phyloP scores from a whole-genome alignment of 2,113 vertebrate genomes.

The Gymnobelideus leadbeateri region DNA sequence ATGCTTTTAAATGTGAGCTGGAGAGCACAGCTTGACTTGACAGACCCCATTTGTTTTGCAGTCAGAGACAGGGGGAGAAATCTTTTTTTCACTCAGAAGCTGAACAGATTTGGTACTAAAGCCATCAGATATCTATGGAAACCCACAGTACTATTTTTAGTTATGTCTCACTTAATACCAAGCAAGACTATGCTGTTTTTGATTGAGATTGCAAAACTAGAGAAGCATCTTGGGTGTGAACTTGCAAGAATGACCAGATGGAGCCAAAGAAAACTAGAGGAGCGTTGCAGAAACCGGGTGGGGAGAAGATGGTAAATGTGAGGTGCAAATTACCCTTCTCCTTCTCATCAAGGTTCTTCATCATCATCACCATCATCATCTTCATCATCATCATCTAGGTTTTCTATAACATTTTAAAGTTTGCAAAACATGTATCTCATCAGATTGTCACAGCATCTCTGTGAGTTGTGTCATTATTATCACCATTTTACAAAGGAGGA shows the following conservation, averaged over 20 bases:
- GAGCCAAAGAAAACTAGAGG: not conserved
- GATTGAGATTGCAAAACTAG: conserved; percentile 53
- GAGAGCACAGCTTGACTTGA: conserved; percentile 6
- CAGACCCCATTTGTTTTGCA: conserved; percentile 26
- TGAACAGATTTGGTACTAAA: conserved; percentile 57
- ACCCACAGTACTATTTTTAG: conserved; percentile 76
- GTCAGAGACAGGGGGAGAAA: conserved; percentile 26
- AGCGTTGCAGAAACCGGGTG: too few relatives aligned
- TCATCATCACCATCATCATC: not conserved
- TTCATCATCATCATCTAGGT: not conserved
- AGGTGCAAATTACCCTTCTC: not conserved
- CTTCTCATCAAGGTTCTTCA: not conserved
- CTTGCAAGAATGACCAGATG: not conserved
- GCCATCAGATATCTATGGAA: conserved; percentile 71
- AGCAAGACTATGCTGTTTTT: conserved; percentile 44
- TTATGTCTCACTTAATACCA: conserved; percentile 54
- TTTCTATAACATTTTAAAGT: not conserved
- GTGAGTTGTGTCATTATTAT: not conserved
- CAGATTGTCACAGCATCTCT: not conserved
- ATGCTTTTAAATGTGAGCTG: not conserved
- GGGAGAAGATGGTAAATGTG: not conserved
- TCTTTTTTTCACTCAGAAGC: conserved; percentile 40
- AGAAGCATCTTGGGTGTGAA: not conserved
- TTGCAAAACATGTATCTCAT: not conserved
- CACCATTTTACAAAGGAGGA: not conserved